Conservation (phyloP, 2,888 invertebrate species). For the Cecidostiba fungosa region DNA sequence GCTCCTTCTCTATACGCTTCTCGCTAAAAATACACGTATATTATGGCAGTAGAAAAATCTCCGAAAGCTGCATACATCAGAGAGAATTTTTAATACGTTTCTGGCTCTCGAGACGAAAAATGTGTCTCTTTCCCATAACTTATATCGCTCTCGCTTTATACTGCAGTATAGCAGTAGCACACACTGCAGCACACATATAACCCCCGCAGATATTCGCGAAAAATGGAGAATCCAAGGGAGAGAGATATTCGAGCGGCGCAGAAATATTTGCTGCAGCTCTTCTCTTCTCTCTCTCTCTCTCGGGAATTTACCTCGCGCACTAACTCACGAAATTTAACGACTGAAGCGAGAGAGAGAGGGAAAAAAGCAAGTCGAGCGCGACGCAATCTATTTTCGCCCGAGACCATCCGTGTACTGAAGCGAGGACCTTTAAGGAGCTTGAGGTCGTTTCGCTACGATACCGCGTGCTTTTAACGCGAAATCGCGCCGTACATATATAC, state of each 20-base stretch:
- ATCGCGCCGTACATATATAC: not conserved
- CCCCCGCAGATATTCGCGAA: not conserved
- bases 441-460: constrained; percentile 13
- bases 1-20: not conserved
- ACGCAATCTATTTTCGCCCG: constrained; percentile 1
- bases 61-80: not conserved
- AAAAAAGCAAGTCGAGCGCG: constrained; percentile 2
- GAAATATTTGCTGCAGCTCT: not conserved
- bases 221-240: not conserved
- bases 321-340: constrained; percentile 7
- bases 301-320: constrained; percentile 9
- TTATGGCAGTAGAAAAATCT: not conserved
- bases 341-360: not conserved
- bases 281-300: not conserved
- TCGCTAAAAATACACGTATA: not conserved
- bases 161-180: not conserved
- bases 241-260: too few species aligned
- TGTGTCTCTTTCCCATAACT: not conserved
- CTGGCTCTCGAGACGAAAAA: not conserved
- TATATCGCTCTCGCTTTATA: not conserved
- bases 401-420: not conserved
- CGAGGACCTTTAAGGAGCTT: constrained; percentile 31
- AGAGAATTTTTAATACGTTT: constrained; percentile 15
- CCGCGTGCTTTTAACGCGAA: not conserved
- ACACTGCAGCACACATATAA: too few species aligned